These are phyloP conservation scores for Eudemis profundana DNA, from an alignment of 2,888 invertebrate species.

Conservation along the genomic window DNA sequence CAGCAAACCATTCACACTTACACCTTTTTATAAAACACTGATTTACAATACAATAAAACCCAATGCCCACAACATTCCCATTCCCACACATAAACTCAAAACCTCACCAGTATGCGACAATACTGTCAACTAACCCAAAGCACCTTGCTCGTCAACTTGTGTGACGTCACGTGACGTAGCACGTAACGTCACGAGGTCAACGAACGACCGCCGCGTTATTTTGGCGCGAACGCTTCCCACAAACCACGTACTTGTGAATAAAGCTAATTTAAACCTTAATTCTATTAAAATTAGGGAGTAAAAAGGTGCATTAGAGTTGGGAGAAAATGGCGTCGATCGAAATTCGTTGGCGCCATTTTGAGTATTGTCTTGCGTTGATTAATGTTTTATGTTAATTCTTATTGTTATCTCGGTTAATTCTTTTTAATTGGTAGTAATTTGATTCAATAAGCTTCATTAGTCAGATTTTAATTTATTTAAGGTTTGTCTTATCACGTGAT, in stretches of 20 bases:
- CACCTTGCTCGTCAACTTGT: constrained; percentile 5
- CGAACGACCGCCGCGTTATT: constrained; percentile 32
- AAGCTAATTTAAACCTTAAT: background rate
- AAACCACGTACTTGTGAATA: background rate
- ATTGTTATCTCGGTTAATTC: constrained; percentile 35
- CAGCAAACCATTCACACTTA: background rate
- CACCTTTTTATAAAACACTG: background rate
- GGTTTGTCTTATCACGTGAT: constrained; percentile 6
- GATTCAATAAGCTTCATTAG: constrained; percentile 22
- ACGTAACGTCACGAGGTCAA: constrained; percentile 21
- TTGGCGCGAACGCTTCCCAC: constrained; percentile 20
- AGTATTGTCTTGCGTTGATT: constrained; percentile 28
- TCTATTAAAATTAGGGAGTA: background rate
- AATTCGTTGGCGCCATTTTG: constrained; percentile 41
- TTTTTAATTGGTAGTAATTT: constrained; percentile 38
- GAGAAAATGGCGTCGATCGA: constrained; percentile 33
- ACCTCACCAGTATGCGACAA: background rate
- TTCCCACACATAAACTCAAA: background rate
- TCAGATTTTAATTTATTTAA: constrained; percentile 17
- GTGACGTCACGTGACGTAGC: constrained; percentile 35
- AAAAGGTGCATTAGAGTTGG: background rate
- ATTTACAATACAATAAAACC: background rate
- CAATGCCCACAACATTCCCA: background rate
- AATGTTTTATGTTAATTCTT: constrained; percentile 38
- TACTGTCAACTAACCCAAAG: constrained; percentile 15